phyloP scores from a whole-genome alignment of 1,140 invertebrate species.

The Drosophila sechellia region DNA sequence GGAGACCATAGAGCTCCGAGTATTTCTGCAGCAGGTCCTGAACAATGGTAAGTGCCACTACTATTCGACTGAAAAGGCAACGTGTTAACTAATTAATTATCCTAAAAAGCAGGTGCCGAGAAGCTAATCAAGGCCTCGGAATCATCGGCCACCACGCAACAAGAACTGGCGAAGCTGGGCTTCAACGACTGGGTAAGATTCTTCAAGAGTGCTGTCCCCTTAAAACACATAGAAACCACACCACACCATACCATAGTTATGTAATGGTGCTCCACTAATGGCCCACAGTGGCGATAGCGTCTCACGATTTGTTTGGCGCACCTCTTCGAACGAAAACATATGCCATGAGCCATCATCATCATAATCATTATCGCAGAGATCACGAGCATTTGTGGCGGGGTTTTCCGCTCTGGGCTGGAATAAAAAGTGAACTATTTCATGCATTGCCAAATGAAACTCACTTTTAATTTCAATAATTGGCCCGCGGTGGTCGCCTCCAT shows the following conservation, averaged over 20 bases:
- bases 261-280: conserved; percentile 62
- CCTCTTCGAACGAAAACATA: conserved; percentile 54
- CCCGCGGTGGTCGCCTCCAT: conserved; percentile 44
- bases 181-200: conserved; percentile 93
- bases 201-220: conserved; percentile 11
- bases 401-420: conserved; percentile 29
- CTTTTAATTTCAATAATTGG: conserved; percentile 80
- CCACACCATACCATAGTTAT: conserved; percentile 5
- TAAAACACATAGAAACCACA: background rate
- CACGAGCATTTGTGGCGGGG: conserved; percentile 45
- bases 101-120: conserved; percentile 81
- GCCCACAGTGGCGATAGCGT: conserved; percentile 44
- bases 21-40: conserved; percentile 94
- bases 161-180: conserved; percentile 91
- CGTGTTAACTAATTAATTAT: conserved; percentile 6
- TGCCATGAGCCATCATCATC: conserved; percentile 56
- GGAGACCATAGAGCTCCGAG: conserved; percentile 94
- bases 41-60: conserved; percentile 84
- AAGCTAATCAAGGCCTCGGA: conserved; percentile 86
- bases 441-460: conserved; percentile 65
- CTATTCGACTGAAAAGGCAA: too few species aligned
- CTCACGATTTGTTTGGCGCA: conserved; percentile 63
- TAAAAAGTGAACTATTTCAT: conserved; percentile 68
- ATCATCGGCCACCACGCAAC: conserved; percentile 86
- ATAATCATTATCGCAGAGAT: conserved; percentile 67